Base-by-base conservation (phyloP, 2,888 invertebrate species). In the Entomobrya multifasciata region DNA sequence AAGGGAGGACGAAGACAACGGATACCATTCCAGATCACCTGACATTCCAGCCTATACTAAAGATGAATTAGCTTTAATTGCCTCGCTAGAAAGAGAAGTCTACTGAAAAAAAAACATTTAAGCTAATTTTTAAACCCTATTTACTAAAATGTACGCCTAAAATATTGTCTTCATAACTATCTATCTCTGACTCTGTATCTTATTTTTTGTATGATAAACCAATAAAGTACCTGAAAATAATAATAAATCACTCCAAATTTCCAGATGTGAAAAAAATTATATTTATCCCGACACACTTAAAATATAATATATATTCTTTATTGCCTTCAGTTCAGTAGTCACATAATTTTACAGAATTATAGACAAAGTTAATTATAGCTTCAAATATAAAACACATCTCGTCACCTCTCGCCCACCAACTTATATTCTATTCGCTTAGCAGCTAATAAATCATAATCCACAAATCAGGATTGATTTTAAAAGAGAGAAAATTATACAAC, bases 21-120 rank as follows among this genome's bases (percentile, higher is more conserved):
- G 85, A 27, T 85, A 85, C 17, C 72, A 72, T 44, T 85, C 85
- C 8, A 20, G 85, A 20, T 85, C 85, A 13, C 85, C 85, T 22
- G 85, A 87, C 25, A 82, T 77, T 77, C 86, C 86, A 8, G 77
- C 86, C 5, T 88, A 88, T 52, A 88, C 88, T 4, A 88, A 83
- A 57, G 88, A 86, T 77, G 88, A 88, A 47, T 52, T 88, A 47
- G 86, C 86, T 20, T 62, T 88, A 62, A 82, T 88, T 67, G 86
- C 86, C 6, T 67, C 83, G 25, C 57, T 88, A 25, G 88, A 88
- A 57, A 70, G 86, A 13, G 88, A 88, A 17, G 86, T 83, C 11
- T 88, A 83, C 79, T 88, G 55, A 82, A 13, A 22, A n/a, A n/a
- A n/a, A n/a, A n/a, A n/a, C n/a, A n/a, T n/a, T n/a, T n/a, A n/a